phyloP scores from a whole-genome alignment of 2,888 invertebrate species.

The Temnothorax ravouxi region DNA sequence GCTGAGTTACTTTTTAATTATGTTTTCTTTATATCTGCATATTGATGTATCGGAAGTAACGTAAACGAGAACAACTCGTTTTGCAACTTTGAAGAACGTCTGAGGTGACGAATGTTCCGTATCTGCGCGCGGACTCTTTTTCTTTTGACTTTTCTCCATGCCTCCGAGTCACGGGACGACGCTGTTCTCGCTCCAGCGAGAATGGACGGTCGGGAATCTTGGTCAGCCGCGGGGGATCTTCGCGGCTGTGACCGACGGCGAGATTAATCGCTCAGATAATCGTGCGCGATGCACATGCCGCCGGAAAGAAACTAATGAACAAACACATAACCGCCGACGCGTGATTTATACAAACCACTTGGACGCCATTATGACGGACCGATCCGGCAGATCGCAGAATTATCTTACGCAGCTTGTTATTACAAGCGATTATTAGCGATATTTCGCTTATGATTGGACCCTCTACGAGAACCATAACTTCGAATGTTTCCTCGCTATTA shows the following conservation, averaged over 20 bases:
- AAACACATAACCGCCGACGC: constrained; percentile 66
- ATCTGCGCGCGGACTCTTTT: constrained; percentile 17
- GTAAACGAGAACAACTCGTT: constrained; percentile 17
- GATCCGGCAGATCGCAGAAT: constrained; percentile 56
- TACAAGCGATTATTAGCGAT: too few relatives aligned
- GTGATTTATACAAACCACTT: constrained; percentile 73
- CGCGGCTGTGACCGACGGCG: constrained; percentile 61
- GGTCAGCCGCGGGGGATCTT: constrained; percentile 52
- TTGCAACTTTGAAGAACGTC: constrained; percentile 15
- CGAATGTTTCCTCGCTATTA: neutral
- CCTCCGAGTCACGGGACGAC: constrained; percentile 22
- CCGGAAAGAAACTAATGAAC: constrained; percentile 75
- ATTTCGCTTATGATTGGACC: constrained; percentile 2
- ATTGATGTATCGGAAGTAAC: constrained; percentile 22
- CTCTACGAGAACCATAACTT: neutral
- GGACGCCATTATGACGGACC: constrained; percentile 50
- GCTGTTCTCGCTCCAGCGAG: constrained; percentile 35
- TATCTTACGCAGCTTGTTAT: constrained; percentile 31
- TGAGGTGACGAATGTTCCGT: constrained; percentile 28
- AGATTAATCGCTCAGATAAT: constrained; percentile 76
- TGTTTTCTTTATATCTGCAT: neutral
- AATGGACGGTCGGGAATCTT: constrained; percentile 38
- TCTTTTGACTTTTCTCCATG: neutral
- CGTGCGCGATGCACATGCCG: constrained; percentile 67
- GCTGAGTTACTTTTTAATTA: constrained; percentile 15